Evolutionary conservation across 2,888 invertebrate species (phyloP).

Genomic region (Caenorhabditis zanzibari): DNA sequence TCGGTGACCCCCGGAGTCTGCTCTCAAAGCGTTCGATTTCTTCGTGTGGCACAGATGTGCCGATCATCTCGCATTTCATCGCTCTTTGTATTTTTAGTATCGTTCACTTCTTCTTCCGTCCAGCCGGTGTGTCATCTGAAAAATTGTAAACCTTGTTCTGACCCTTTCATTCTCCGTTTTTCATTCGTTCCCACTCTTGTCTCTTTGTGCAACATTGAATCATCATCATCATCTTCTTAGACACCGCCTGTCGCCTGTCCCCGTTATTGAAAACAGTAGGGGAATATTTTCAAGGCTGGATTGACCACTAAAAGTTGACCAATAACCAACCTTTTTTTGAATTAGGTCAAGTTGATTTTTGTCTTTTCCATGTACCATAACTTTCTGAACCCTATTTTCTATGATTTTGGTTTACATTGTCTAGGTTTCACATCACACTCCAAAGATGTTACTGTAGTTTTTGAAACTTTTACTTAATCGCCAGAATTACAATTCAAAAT

Average conservation of each 20-base stretch:
- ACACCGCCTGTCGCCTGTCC: conserved; percentile 16
- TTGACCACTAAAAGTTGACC: conserved; percentile 21
- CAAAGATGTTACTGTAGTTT: not conserved
- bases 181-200: conserved; percentile 21
- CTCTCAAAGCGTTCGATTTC: conserved; percentile 53
- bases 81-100: conserved; percentile 43
- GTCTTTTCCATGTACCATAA: not conserved
- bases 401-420: not conserved
- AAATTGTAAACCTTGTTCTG: conserved; percentile 39
- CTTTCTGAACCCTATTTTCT: not conserved
- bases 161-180: conserved; percentile 21
- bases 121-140: conserved; percentile 48
- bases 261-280: conserved; percentile 42
- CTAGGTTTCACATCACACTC: not conserved
- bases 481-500: not conserved
- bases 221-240: conserved; percentile 47
- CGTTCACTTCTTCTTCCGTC: conserved; percentile 37
- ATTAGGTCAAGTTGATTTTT: conserved; percentile 20
- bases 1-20: conserved; percentile 34
- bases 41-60: conserved; percentile 49
- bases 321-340: conserved; percentile 27
- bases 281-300: conserved; percentile 21
- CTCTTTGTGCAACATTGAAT: conserved; percentile 60
- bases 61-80: conserved; percentile 60
- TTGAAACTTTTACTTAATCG: not conserved